phyloP scores from a whole-genome alignment of 2,797 vertebrate genomes.

The Galago senegalensis region DNA sequence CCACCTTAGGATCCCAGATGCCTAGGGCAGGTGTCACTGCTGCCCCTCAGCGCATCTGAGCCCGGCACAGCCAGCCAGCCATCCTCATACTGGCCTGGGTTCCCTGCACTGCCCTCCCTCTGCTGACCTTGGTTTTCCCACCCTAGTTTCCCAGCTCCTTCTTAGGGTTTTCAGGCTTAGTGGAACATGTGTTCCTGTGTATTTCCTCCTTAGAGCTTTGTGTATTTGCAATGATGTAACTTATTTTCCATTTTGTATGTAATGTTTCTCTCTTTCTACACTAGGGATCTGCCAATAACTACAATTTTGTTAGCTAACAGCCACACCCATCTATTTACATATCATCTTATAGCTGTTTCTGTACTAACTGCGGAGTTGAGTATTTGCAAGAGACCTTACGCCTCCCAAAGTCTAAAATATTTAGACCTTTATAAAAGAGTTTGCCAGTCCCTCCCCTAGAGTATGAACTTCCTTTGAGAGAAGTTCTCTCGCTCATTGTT shows the following conservation, averaged over 20 bases:
- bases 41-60: not conserved
- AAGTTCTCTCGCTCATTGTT: not conserved
- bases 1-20: not conserved
- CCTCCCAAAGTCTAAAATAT: not conserved
- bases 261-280: not conserved
- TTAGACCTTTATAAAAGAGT: not conserved
- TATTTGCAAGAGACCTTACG: not conserved
- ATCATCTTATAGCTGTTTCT: not conserved
- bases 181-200: not conserved
- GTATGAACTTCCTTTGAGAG: not conserved
- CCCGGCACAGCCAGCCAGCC: not conserved
- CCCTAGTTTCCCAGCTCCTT: not conserved
- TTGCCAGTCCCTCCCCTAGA: not conserved
- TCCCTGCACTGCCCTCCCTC: not conserved
- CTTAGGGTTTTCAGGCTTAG: not conserved
- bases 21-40: not conserved
- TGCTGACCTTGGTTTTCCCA: not conserved
- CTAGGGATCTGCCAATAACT: not conserved
- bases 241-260: conserved; percentile 20
- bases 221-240: not conserved
- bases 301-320: not conserved
- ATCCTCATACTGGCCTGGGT: not conserved
- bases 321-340: not conserved
- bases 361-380: not conserved
- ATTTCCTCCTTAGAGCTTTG: not conserved